Evolutionary conservation across 2,888 invertebrate genomes (phyloP).

Genomic region (Mimachlamys varia): DNA sequence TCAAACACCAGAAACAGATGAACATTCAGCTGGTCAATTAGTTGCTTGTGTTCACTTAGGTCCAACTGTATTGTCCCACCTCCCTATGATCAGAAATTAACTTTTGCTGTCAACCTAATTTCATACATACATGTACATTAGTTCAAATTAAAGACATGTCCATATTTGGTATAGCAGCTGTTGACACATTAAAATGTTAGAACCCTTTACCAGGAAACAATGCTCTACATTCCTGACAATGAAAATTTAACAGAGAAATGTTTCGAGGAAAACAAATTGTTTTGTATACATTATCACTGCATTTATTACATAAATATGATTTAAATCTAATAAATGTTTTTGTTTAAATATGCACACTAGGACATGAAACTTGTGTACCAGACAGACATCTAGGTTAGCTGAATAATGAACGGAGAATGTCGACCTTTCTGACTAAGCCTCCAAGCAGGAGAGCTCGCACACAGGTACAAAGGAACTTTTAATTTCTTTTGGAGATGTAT

Average conservation of each 20-base stretch:
- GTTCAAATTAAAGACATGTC: not conserved
- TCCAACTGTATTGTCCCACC: slow-evolving; percentile 58
- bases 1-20: slow-evolving; percentile 65
- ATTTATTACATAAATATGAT: not conserved
- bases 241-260: not conserved
- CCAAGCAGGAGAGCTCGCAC: slow-evolving; percentile 1
- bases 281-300: not conserved
- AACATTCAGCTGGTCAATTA: slow-evolving; percentile 38
- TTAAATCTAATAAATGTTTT: not conserved
- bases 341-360: not conserved
- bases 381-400: not conserved
- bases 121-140: not conserved
- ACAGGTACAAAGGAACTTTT: not conserved
- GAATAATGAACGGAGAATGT: not conserved
- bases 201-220: slow-evolving; percentile 32
- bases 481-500: not conserved
- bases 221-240: not conserved
- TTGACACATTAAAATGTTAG: not conserved
- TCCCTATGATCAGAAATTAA: slow-evolving; percentile 58
- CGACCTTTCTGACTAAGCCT: not conserved
- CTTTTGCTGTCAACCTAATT: not conserved
- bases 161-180: not conserved
- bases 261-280: not conserved
- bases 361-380: not conserved
- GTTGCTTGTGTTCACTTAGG: not conserved